phyloP scores from a whole-genome alignment of 2,888 invertebrate species.

The Meloe dianella region DNA sequence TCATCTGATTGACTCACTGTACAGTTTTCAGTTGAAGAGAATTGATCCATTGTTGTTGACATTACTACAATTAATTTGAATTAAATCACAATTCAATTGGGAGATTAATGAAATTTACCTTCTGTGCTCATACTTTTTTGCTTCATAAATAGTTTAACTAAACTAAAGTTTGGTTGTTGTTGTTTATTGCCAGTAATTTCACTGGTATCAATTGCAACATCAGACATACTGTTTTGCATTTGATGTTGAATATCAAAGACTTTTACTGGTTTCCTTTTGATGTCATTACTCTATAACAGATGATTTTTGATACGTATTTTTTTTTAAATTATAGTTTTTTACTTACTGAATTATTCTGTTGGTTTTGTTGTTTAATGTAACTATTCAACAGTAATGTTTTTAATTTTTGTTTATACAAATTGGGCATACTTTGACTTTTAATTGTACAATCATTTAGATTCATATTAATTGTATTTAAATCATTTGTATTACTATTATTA shows the following conservation, averaged over 20 bases:
- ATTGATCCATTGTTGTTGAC: conserved; percentile 74
- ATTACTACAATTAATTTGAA: conserved; percentile 51
- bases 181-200: conserved; percentile 47
- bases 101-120: conserved; percentile 52
- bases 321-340: too few relatives aligned
- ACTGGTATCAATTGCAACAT: conserved; percentile 57
- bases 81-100: neutral
- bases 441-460: conserved; percentile 64
- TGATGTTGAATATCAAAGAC: conserved; percentile 60
- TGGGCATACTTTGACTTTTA: conserved; percentile 83
- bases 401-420: conserved; percentile 66
- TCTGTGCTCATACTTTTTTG: conserved; percentile 85
- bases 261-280: conserved; percentile 55
- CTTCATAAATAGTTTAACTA: conserved; percentile 88
- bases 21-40: conserved; percentile 78
- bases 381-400: conserved; percentile 58
- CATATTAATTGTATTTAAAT: conserved; percentile 65
- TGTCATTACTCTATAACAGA: conserved; percentile 45
- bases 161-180: conserved; percentile 73
- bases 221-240: conserved; percentile 54
- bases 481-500: conserved; percentile 64
- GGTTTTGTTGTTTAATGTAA: conserved; percentile 62
- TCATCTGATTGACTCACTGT: conserved; percentile 68
- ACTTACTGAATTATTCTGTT: conserved; percentile 71
- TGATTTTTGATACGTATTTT: conserved; percentile 14